Conservation (phyloP, 2,888 invertebrate species). For the Cacoxenus indagator region DNA sequence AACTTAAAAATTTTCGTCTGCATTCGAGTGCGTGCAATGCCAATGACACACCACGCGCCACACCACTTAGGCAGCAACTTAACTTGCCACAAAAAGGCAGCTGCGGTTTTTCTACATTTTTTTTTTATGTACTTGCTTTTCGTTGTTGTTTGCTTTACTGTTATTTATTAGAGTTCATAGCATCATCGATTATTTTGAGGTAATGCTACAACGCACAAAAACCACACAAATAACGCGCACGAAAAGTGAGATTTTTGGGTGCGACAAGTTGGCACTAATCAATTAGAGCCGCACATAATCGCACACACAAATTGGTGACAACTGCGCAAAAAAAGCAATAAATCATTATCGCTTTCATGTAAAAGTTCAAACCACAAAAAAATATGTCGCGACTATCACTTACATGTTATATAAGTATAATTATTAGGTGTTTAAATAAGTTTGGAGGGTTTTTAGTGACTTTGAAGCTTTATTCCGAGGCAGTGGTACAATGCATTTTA, state of each 20-base stretch:
- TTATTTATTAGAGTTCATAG: not conserved
- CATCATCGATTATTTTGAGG: not conserved
- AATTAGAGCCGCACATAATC: not conserved
- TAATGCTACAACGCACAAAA: not conserved
- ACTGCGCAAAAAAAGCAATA: not conserved
- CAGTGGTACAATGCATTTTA: too few relatives aligned
- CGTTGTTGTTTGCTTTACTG: not conserved
- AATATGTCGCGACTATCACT: not conserved
- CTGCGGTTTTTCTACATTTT: not conserved
- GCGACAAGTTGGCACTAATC: too few relatives aligned
- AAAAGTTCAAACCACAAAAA: not conserved
- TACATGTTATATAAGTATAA: not conserved
- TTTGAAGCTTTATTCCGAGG: too few relatives aligned
- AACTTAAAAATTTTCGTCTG: not conserved
- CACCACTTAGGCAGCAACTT: not conserved
- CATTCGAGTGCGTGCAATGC: conserved; percentile 28
- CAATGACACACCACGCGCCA: conserved; percentile 33
- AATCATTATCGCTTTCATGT: not conserved
- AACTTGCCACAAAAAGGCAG: not conserved
- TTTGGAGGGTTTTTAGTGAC: too few relatives aligned
- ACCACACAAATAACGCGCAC: not conserved
- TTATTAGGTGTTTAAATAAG: not conserved
- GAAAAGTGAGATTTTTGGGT: not conserved
- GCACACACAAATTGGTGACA: not conserved
- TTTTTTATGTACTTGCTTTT: not conserved